Conservation (phyloP, 2,113 vertebrate genomes). For the Pterocles gutturalis region DNA sequence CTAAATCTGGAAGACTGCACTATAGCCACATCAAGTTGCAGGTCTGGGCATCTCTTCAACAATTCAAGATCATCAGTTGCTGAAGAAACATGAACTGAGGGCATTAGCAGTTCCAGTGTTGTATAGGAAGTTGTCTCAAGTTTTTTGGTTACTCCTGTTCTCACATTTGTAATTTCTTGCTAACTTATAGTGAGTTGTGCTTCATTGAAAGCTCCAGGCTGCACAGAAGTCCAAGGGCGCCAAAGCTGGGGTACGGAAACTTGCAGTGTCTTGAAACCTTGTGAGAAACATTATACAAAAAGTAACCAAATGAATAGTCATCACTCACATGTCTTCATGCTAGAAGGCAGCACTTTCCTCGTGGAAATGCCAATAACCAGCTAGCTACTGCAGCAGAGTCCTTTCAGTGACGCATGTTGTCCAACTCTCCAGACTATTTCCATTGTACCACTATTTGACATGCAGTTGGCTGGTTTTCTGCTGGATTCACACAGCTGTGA, state of each 20-base stretch:
- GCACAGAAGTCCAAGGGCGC: background rate
- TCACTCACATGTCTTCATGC: background rate
- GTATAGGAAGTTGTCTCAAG: rapidly evolving
- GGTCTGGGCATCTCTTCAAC: background rate
- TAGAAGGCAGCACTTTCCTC: rapidly evolving
- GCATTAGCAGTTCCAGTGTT: background rate
- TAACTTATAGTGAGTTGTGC: rapidly evolving
- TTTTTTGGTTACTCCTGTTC: background rate
- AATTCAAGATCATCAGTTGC: background rate
- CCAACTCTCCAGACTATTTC: rapidly evolving
- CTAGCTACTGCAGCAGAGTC: background rate
- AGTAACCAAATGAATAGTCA: rapidly evolving
- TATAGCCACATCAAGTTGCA: background rate
- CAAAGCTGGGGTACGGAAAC: rapidly evolving
- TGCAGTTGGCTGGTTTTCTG: background rate
- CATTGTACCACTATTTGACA: rapidly evolving
- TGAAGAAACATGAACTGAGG: rapidly evolving
- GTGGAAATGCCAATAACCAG: background rate
- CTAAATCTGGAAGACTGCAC: background rate
- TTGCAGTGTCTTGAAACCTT: background rate
- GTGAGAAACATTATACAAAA: background rate
- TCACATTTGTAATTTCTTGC: background rate
- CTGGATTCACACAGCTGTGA: background rate
- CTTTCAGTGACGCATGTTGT: rapidly evolving
- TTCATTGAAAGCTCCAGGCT: background rate